These are phyloP conservation scores for Dromius quadrimaculatus DNA, from an alignment of 2,888 invertebrate species.

Conservation along the genomic window DNA sequence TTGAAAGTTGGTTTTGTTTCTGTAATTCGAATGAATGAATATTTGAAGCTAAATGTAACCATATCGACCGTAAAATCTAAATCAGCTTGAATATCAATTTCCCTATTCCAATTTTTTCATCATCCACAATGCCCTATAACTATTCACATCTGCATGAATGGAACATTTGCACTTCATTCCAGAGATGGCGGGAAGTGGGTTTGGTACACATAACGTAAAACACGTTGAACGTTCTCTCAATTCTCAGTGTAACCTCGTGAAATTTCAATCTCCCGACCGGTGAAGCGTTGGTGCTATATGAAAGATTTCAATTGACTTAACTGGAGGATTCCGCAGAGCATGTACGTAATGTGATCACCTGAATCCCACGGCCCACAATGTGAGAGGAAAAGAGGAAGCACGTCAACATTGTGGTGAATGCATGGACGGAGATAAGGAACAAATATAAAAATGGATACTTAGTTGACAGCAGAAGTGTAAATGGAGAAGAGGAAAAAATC, in stretches of 20 bases:
- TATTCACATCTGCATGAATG: conserved; percentile 12
- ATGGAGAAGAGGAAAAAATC: too few species aligned
- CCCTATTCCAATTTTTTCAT: conserved; percentile 20
- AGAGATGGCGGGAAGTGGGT: neutral
- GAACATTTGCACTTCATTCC: conserved; percentile 9
- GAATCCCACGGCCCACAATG: neutral
- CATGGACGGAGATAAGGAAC: neutral
- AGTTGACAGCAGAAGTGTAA: too few species aligned
- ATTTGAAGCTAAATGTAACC: too few species aligned
- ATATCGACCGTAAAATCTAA: too few species aligned
- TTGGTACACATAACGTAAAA: neutral
- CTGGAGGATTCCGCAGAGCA: conserved; percentile 40
- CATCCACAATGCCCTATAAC: conserved; percentile 27
- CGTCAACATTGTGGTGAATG: too few species aligned
- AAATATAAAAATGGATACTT: too few species aligned
- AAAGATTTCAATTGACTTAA: conserved; percentile 51
- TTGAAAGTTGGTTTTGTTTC: too few species aligned
- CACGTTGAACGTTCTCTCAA: neutral
- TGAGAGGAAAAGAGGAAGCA: neutral
- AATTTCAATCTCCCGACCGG: conserved; percentile 46
- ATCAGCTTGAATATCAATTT: conserved; percentile 1
- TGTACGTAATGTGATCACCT: conserved; percentile 43
- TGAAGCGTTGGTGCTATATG: conserved; percentile 13
- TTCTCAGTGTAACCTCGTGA: conserved; percentile 24
- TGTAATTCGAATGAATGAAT: too few species aligned